Evolutionary conservation across 2,797 vertebrate species (phyloP).

Genomic region (Melanotaenia boesemani): DNA sequence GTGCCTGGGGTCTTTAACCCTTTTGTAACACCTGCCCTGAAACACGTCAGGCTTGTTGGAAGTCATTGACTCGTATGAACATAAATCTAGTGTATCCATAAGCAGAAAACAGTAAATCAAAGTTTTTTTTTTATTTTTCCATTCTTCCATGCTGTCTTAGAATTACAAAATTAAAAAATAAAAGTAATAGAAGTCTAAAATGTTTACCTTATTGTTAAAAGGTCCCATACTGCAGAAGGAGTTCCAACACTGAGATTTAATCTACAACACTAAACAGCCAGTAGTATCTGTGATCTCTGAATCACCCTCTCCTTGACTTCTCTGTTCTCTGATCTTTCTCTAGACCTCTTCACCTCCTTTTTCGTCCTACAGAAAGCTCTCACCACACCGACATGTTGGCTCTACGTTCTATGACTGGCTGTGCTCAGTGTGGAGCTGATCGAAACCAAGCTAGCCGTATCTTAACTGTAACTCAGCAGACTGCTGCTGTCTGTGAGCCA

Average conservation of each 20-base stretch:
- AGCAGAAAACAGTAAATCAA: neutral
- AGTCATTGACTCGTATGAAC: neutral
- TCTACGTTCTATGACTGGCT: neutral
- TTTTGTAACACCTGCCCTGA: neutral
- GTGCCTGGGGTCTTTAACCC: neutral
- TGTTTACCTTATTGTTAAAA: constrained; percentile 64
- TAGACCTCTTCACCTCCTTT: constrained; percentile 1
- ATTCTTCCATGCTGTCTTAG: neutral
- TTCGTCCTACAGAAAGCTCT: constrained; percentile 11
- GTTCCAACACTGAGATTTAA: constrained; percentile 57
- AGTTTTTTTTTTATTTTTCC: too few relatives aligned
- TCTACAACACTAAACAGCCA: constrained; percentile 38
- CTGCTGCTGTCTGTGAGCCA: constrained; percentile 10
- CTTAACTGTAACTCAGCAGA: constrained; percentile 14
- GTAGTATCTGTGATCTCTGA: constrained; percentile 37
- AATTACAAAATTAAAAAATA: neutral
- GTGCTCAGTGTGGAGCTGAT: neutral
- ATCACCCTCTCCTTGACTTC: constrained; percentile 5
- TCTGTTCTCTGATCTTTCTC: constrained; percentile 9
- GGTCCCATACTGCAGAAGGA: constrained; percentile 51
- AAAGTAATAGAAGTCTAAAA: constrained; percentile 12
- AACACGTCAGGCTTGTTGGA: neutral
- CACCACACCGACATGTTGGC: neutral
- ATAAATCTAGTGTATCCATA: neutral
- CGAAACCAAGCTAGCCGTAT: neutral